A percentile compares a stretch with the other conserved stretches of the same genome.
Conservation (phyloP, 2,113 vertebrate species). For the Arizona elegans region DNA sequence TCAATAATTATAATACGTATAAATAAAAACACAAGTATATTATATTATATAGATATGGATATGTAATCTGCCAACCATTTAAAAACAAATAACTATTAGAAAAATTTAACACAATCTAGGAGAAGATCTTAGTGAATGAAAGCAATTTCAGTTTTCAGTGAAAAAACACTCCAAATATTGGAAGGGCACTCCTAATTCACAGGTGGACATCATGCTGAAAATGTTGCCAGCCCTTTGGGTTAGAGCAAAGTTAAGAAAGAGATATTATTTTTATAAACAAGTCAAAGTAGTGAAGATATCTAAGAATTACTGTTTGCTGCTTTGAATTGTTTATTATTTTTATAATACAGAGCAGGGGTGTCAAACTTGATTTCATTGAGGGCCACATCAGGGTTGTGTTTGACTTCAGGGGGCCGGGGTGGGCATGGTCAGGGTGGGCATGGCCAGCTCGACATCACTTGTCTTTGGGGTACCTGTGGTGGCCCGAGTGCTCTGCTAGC, state of each 20-base stretch:
- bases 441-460: no score
- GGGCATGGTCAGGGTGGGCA: no score
- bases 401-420: no score
- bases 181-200: background rate
- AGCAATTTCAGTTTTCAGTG: background rate
- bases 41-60: background rate
- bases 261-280: background rate
- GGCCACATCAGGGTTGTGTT: no score
- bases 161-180: background rate
- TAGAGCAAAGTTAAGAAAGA: background rate
- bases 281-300: no score
- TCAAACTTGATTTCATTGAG: no score
- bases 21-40: background rate
- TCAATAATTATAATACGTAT: background rate
- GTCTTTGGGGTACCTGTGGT: no score
- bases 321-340: no score
- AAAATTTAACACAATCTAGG: background rate
- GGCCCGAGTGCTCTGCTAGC: no score
- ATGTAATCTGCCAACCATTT: background rate
- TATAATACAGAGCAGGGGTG: no score
- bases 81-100: background rate
- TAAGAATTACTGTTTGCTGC: no score
- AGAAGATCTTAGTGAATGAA: background rate
- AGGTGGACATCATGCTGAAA: background rate
- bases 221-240: background rate